These are phyloP conservation scores for Pygoscelis antarcticus DNA, from an alignment of 2,113 vertebrate genomes.

Conservation along the genomic window DNA sequence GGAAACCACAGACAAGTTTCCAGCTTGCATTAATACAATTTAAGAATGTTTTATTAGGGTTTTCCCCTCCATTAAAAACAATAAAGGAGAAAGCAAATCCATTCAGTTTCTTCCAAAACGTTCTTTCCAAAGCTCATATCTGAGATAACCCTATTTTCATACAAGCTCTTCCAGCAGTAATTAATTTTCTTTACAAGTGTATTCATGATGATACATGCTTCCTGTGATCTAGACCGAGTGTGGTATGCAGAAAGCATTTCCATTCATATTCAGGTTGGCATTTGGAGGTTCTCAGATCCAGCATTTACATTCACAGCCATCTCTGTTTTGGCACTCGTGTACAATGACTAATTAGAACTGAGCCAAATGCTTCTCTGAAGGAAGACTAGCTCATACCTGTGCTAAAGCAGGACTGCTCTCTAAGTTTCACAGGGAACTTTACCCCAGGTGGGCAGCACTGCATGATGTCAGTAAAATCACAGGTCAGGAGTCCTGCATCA, in stretches of 20 bases:
- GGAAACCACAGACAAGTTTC: neutral
- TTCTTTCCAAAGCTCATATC: neutral
- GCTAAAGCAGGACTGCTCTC: neutral
- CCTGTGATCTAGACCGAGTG: neutral
- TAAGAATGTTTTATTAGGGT: neutral
- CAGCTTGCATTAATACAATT: neutral
- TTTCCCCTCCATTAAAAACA: neutral
- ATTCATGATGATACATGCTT: neutral
- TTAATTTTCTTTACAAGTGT: neutral
- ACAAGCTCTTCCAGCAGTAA: neutral
- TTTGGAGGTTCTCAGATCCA: neutral
- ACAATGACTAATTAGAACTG: neutral
- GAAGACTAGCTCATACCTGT: neutral
- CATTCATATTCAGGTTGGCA: neutral
- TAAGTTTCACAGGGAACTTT: neutral
- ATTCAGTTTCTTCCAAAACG: neutral
- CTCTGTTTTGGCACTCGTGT: neutral
- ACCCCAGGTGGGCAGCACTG: neutral
- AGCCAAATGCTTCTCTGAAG: neutral
- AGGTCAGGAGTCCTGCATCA: neutral
- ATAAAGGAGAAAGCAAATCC: neutral
- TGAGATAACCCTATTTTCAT: neutral
- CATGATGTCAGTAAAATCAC: neutral
- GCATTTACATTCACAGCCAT: neutral
- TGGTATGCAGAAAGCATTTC: neutral